Conservation (phyloP, 2,888 invertebrate genomes). For the Helicoverpa assulta region DNA sequence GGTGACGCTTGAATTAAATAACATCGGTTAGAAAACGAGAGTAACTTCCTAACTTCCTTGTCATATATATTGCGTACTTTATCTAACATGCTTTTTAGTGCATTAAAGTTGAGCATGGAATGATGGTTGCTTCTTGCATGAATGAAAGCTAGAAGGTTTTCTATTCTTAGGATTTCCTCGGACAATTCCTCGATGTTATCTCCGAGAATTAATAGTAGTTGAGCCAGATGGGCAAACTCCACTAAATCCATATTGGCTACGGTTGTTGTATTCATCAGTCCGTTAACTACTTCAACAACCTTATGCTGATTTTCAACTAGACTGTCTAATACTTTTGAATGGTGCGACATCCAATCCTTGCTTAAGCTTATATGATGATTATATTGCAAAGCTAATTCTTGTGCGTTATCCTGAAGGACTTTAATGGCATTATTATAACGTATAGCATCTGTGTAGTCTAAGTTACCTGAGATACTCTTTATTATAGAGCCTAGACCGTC, state of each 20-base stretch:
- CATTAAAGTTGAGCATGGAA: constrained; percentile 27
- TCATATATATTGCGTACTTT: constrained; percentile 38
- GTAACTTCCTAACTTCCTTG: too few species aligned
- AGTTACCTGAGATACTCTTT: constrained; percentile 57
- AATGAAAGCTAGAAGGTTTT: constrained; percentile 41
- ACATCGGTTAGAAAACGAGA: too few species aligned
- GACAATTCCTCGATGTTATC: constrained; percentile 17
- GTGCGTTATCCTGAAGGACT: constrained; percentile 2
- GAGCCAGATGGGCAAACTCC: constrained; percentile 19
- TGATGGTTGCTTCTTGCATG: constrained; percentile 23
- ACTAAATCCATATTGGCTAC: neutral
- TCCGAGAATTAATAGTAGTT: constrained; percentile 11
- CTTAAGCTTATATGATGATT: constrained; percentile 4
- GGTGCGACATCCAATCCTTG: neutral
- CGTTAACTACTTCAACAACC: constrained; percentile 1
- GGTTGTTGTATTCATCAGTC: neutral
- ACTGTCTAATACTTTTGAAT: constrained; percentile 5
- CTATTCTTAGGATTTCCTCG: constrained; percentile 30
- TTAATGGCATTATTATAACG: constrained; percentile 30
- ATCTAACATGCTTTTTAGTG: constrained; percentile 31
- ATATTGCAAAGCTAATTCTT: neutral
- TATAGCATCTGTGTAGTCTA: constrained; percentile 55
- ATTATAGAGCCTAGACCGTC: constrained; percentile 55
- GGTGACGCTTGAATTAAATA: too few species aligned
- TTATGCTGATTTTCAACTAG: constrained; percentile 8